Conservation (phyloP, 2,797 vertebrate genomes). For the Pseudochromis fuscus region DNA sequence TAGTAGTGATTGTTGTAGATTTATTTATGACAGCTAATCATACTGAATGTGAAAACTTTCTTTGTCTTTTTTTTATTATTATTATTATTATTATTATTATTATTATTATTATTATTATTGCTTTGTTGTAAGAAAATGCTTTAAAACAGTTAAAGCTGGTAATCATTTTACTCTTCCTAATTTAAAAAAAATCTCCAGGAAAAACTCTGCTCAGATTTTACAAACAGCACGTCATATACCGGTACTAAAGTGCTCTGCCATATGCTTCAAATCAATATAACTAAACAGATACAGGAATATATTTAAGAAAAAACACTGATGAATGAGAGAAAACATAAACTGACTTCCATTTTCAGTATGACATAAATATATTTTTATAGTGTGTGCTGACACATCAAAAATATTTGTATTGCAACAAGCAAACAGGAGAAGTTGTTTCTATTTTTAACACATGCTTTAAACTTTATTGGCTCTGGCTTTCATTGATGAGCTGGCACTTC, state of each 20-base stretch:
- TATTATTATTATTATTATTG: no score
- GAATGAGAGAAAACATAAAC: constrained; percentile 51
- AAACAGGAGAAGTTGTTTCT: constrained; percentile 69
- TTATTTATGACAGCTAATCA: constrained; percentile 47
- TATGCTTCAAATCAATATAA: constrained; percentile 49
- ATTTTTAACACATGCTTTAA: constrained; percentile 82
- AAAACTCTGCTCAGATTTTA: constrained; percentile 47
- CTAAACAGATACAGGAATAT: constrained; percentile 32
- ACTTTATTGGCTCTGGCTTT: constrained; percentile 68
- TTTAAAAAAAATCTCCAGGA: constrained; percentile 33
- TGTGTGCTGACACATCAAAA: constrained; percentile 61
- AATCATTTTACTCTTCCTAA: constrained; percentile 41
- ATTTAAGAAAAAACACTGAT: constrained; percentile 20
- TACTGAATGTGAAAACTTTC: constrained; percentile 38
- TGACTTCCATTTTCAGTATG: constrained; percentile 76
- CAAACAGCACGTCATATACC: constrained; percentile 40
- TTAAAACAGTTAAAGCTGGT: constrained; percentile 25
- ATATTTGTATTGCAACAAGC: constrained; percentile 75
- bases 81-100: no score
- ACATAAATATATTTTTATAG: constrained; percentile 85
- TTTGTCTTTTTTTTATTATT: constrained; percentile 1
- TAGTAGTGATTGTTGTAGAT: constrained; percentile 29
- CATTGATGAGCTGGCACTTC: constrained; percentile 69
- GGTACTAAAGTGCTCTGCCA: constrained; percentile 51
- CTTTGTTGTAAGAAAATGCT: constrained; percentile 53